Base-by-base conservation (phyloP, 2,888 invertebrate species). In the Dusona sp. region DNA sequence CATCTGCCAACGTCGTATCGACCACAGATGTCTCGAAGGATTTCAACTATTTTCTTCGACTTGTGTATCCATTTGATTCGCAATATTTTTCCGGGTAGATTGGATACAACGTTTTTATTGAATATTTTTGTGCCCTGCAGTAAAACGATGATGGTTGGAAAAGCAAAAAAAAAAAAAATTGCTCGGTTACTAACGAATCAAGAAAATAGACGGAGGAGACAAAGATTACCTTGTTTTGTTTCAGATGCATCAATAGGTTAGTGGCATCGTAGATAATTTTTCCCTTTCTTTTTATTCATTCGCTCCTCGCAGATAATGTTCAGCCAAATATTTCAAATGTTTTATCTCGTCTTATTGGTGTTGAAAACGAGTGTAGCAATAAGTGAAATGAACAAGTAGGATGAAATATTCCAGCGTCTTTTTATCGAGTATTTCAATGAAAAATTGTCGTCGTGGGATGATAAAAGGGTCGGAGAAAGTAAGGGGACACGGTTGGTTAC, bases 181-280 rank as follows among this genome's bases (percentile, higher is more conserved):
- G 25, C 57, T 57, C 54, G 54, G 9, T 54, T 54, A 54, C 54
- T 9, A 54, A 22, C 8, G 8, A n/a, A 54, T 42, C n/a, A 36
- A 29, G 42, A 54, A 36, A 36, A 33, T 36, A 42, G 33, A 36
- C 42, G n/a, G 8, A 33, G 54, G 33, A 67, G 48, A 9, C 70
- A 48, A 51, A 45, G 70, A 75, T 65, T 72, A 79, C 67, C 79
- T 79, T 77, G 72, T 80, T 88, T 88, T 88, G 91, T 91, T 91
- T 93, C 91, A 93, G 42, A 42, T 92, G 92, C 92, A 93, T 93
- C 92, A 93, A 92, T 93, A 91, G 93, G 93, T 93, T 93, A 93
- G 92, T 93, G 93, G 93, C 93, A 93, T 93, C 90, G 75, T 16
- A 70, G 38, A 72, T 65, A 72, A 79, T 68, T 87, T 78, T 89